A percentile compares a stretch with the other conserved stretches of the same genome.
Evolutionary conservation across 2,888 invertebrate species (phyloP).

Genomic region (Caenorhabditis zanzibari): DNA sequence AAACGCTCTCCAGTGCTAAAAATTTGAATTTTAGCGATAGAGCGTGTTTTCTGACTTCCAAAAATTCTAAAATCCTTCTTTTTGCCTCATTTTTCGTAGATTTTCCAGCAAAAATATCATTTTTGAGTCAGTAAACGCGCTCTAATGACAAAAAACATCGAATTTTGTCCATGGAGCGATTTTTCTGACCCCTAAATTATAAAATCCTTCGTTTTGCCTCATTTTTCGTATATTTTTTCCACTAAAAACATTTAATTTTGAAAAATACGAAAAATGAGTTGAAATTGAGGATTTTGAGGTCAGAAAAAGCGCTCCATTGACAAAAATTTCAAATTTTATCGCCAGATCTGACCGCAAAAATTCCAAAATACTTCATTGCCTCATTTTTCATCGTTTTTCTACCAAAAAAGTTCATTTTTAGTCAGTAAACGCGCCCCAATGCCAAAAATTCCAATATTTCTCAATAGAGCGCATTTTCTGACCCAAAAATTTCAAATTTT

Average conservation of each 20-base stretch:
- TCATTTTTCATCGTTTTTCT: not conserved
- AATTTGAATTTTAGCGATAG: too few species aligned
- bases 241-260: too few species aligned
- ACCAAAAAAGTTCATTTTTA: too few species aligned
- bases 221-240: too few species aligned
- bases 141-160: not conserved
- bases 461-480: not conserved
- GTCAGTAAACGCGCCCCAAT: too few species aligned
- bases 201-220: too few species aligned
- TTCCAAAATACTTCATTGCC: not conserved
- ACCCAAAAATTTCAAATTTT: not conserved
- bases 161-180: not conserved
- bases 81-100: conserved; percentile 41
- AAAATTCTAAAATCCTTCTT: conserved; percentile 15
- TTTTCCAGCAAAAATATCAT: conserved; percentile 38
- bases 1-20: too few species aligned
- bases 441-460: not conserved
- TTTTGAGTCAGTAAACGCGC: not conserved
- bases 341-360: not conserved
- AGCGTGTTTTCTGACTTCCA: too few species aligned
- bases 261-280: too few species aligned
- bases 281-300: not conserved
- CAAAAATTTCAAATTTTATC: not conserved
- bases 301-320: too few species aligned
- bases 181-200: too few species aligned